These are phyloP conservation scores for Hemibagrus wyckioides DNA, from an alignment of 2,113 vertebrate species.

Conservation along the genomic window DNA sequence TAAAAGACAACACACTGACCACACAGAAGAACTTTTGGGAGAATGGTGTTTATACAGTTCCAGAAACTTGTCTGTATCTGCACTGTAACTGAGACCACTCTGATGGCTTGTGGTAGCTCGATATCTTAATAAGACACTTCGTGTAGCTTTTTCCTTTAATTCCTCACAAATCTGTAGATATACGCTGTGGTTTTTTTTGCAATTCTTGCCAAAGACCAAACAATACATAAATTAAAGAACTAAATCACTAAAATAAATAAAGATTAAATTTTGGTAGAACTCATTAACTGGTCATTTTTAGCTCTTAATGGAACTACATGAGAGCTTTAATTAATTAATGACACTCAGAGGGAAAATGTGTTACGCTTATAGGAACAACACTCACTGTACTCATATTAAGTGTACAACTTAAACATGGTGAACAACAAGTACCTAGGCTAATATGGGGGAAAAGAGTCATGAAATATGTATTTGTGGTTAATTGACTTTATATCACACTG, in stretches of 20 bases:
- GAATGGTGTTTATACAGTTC: not conserved
- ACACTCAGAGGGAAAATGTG: not conserved
- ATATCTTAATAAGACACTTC: not conserved
- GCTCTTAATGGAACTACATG: not conserved
- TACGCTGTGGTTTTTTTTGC: not conserved
- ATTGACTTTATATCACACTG: not conserved
- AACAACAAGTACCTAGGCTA: not conserved
- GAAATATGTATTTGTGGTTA: not conserved
- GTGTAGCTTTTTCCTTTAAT: not conserved
- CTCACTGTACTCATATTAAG: not conserved
- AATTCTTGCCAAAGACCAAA: not conserved
- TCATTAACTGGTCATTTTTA: not conserved
- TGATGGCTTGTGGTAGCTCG: not conserved
- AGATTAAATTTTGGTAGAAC: not conserved
- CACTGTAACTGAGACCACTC: not conserved
- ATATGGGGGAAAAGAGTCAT: not conserved
- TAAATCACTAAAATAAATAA: too few species aligned
- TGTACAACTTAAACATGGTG: not conserved
- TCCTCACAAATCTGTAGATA: not conserved
- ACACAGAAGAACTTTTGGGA: not conserved
- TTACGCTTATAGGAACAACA: not conserved
- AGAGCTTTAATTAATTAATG: not conserved
- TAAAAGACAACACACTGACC: not conserved
- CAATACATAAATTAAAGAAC: not conserved
- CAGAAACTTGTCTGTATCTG: not conserved